Evolutionary conservation across 2,113 vertebrate species (phyloP).

Genomic region (Chloroceryle aenea): DNA sequence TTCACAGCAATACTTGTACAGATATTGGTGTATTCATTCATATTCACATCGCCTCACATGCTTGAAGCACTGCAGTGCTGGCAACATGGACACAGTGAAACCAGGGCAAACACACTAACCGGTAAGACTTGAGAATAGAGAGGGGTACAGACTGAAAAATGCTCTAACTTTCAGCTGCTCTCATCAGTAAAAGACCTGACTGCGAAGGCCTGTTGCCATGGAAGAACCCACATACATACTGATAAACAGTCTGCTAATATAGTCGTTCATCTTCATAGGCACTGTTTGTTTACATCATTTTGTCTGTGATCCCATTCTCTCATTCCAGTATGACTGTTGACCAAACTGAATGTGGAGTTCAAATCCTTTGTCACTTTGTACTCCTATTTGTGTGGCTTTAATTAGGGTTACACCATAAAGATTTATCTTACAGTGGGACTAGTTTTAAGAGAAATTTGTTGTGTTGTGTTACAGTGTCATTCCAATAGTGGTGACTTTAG

Average conservation of each 20-base stretch:
- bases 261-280: rapidly evolving
- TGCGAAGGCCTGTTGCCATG: not conserved
- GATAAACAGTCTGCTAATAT: not conserved
- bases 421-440: not conserved
- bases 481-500: not conserved
- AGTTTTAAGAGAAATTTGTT: not conserved
- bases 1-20: not conserved
- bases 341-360: not conserved
- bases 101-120: rapidly evolving
- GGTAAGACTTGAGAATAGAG: not conserved
- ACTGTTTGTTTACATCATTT: not conserved
- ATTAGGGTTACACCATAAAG: not conserved
- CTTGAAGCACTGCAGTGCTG: not conserved
- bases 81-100: not conserved
- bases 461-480: not conserved
- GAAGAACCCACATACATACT: not conserved
- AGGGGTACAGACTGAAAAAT: not conserved
- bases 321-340: not conserved
- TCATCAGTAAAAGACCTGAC: not conserved
- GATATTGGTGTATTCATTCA: not conserved
- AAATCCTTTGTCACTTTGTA: not conserved
- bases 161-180: not conserved
- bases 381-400: not conserved
- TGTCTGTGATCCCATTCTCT: not conserved
- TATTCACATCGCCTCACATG: not conserved